Evolutionary conservation across 2,113 vertebrate genomes (phyloP), one percentile per base, ranked within the genome.

Genomic region (Ophthalmolycus amberensis): DNA sequence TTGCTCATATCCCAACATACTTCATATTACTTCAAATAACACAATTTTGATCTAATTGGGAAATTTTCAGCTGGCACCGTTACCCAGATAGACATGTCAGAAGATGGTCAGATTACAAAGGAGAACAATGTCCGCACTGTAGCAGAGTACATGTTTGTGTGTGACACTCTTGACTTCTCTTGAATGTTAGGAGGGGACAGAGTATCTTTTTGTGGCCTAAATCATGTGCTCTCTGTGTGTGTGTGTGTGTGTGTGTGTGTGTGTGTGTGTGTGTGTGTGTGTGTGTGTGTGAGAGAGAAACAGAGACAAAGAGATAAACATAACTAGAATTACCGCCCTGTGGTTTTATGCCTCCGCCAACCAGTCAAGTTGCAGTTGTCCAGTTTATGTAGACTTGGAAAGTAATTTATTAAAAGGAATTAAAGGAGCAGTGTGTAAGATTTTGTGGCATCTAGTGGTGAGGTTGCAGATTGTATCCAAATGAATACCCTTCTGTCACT

Each of bases 201-300:
- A 77, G 75, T 60, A 67, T 72, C 82, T 82, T 71, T 88, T 85
- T 75, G 84, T 83, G 48, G 75, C 48, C 66, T 52, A 50, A 84
- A 84, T 85, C 82, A 91, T 88, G 88, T 88, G 88, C 58, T 85
- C 50, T 72, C 32, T 74, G 44, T 74, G 67, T 77, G 79, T 58
- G 42, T 74, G 78, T 76, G 80, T 54, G 67, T 40, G 65, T 29
- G 60, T n/a, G 12, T 65, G 74, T 38, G 42, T 73, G 29, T 71
- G 68, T 63, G 48, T 81, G 71, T 38, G 72, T 34, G 59, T 75
- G 58, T 46, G 71, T 32, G 11, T 69, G 75, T 60, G 22, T 69
- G 58, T 65, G 67, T 63, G 37, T 56, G 60, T 65, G 46, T 48
- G 64, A 75, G 72, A 64, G 25, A 44, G 65, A 74, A 75, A 63